Base-by-base conservation (phyloP, 1,140 invertebrate species). In the Lethrus apterus region DNA sequence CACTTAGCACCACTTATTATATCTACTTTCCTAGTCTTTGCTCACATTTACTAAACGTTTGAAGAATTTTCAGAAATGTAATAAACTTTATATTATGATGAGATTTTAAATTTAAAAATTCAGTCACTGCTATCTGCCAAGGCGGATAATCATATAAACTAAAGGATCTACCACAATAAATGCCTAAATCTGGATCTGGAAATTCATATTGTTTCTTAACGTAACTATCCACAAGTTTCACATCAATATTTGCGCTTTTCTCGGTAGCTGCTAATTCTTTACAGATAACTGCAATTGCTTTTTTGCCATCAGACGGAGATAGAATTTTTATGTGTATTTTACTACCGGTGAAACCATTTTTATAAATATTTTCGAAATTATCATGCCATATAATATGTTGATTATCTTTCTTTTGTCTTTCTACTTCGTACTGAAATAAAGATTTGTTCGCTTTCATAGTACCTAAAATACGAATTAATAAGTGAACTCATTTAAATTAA, bases 71-170 rank as follows among this genome's bases (percentile, higher is more conserved):
- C 51, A 74, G 43, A 67, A 78, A 83, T 48, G 70, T 66, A 34
- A 72, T 62, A 41, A 72, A 63, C 50, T 66, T 70, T 51, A 83
- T 48, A 58, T 60, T 70, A 58, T 73, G 64, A 53, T 76, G 70
- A 46, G 68, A 59, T 50, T 71, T 69, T 52, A 80, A 54, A 65
- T 70, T 76, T 65, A 79, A 62, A 66, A 85, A 83, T 69, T 83
- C 81, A 23, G 81, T 79, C 32, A 80, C 57, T 68, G 76, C 72
- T 54, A 81, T 78, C 55, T 84, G 81, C 83, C 81, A 85, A 26
- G 81, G 81, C 13, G 82, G 65, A 60, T 81, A 69, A 45, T 79
- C 79, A 59, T 72, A 72, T 26, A 78, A 77, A 46, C 66, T 73
- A 54, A 75, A 76, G 26, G 64, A 54, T 15, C 71, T 62, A 15